These are phyloP conservation scores for Graptemys geographica DNA, from an alignment of 2,797 vertebrate species.

Conservation along the genomic window DNA sequence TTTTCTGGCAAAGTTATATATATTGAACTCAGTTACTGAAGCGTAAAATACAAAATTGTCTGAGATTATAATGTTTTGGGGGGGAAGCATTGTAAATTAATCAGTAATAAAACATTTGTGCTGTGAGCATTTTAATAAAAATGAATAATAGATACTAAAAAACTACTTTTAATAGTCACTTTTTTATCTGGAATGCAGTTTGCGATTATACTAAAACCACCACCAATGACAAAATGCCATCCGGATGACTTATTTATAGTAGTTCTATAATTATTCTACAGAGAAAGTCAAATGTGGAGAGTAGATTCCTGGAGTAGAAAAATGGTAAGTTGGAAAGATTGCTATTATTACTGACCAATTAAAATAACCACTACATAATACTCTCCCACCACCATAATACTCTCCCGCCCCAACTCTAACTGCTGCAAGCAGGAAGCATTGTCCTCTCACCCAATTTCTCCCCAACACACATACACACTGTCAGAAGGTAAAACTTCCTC, in stretches of 20 bases:
- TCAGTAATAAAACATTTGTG: not conserved
- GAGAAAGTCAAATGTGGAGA: not conserved
- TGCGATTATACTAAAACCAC: not conserved
- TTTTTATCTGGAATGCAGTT: not conserved
- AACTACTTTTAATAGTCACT: not conserved
- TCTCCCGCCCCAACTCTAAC: not conserved
- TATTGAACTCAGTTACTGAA: conserved; percentile 21
- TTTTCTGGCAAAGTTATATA: not conserved
- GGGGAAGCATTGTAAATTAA: not conserved
- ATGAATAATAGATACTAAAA: not conserved
- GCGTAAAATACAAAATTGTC: not conserved
- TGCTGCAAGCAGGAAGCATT: not conserved
- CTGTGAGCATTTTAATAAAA: not conserved
- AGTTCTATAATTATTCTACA: not conserved
- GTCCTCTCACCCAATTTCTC: not conserved
- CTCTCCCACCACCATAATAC: not conserved
- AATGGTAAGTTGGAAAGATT: not conserved
- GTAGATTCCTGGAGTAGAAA: not conserved
- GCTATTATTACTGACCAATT: not conserved
- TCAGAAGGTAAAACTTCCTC: not conserved
- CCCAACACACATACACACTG: not conserved
- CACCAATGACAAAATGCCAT: not conserved
- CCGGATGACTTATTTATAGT: not conserved
- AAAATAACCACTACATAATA: rapidly evolving
- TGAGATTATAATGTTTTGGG: not conserved